Conservation (phyloP, 2,888 invertebrate genomes). For the Corythucha ciliata region DNA sequence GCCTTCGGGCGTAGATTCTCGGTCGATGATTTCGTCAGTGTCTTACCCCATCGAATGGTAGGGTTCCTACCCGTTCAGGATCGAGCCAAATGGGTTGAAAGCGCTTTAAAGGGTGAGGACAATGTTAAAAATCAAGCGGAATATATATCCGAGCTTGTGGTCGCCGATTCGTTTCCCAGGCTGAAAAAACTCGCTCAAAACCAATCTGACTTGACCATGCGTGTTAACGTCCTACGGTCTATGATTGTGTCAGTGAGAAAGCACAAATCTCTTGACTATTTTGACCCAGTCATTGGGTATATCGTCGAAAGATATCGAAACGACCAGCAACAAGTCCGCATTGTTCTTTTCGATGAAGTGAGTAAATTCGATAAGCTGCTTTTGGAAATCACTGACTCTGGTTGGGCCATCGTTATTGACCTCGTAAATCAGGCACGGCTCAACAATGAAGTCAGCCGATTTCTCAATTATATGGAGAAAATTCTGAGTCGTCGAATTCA, state of each 20-base stretch:
- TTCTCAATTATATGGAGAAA: conserved; percentile 2
- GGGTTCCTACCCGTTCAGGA: conserved; percentile 16
- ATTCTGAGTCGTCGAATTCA: conserved; percentile 14
- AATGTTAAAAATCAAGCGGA: conserved; percentile 6
- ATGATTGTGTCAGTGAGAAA: conserved; percentile 14
- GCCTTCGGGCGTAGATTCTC: conserved; percentile 17
- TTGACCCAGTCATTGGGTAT: conserved; percentile 12
- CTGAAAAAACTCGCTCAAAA: conserved; percentile 19
- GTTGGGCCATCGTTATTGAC: conserved; percentile 24
- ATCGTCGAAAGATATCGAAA: conserved; percentile 21
- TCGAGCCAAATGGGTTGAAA: conserved; percentile 22
- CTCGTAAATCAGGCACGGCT: conserved; percentile 23
- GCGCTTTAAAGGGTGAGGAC: conserved; percentile 10
- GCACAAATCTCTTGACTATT: background rate
- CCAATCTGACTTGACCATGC: conserved; percentile 9
- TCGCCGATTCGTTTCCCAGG: conserved; percentile 11
- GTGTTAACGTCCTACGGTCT: conserved; percentile 4
- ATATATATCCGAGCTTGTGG: conserved; percentile 13
- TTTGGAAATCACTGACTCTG: conserved; percentile 2
- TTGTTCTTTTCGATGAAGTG: conserved; percentile 1
- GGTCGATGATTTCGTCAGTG: conserved; percentile 12
- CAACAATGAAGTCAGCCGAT: conserved; percentile 17
- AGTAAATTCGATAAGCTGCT: conserved; percentile 2
- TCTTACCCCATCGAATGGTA: conserved; percentile 5
- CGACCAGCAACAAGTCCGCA: conserved; percentile 13